Evolutionary conservation across 2,113 vertebrate genomes (phyloP), one percentile per base, ranked within the genome.

Genomic region (Nanorana parkeri): DNA sequence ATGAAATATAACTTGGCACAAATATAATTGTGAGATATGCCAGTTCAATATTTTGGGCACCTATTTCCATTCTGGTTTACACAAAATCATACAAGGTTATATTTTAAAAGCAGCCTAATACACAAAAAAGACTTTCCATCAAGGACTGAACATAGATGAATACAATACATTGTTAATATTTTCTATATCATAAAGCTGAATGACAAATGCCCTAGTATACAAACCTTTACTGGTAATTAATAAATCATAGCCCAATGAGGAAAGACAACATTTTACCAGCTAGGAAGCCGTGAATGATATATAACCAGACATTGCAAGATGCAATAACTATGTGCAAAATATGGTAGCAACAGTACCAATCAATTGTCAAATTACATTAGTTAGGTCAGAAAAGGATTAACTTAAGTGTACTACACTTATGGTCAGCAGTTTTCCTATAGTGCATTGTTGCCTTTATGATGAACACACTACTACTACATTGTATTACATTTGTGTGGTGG

Each of bases 241-340:
- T 56, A 32, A 78, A 78, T 78, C 66, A 69, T 51, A 80, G 51
- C 60, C 69, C 20, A 58, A 69, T 24, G n/a, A 17, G 77, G 64
- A 61, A 60, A 60, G 29, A 47, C 24, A 54, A 68, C 69, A 61
- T 68, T 17, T 55, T 24, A 61, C 41, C 41, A 41, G 41, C 41
- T 41, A 10, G 8, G 41, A 6, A 69, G 4, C 17, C 32, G 69
- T 69, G 66, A 80, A 80, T 80, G 69, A 80, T 69, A 80, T 36
- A 80, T 80, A 19, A 23, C 60, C 64, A 67, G n/a, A n/a, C n/a
- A n/a, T n/a, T 36, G 32, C 32, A 36, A 36, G 6, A 6, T 4
- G 32, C 32, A 36, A 36, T 36, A 6, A 6, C 32, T 36, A 36
- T 36, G 32, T 6, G 32, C 32, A 36, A 36, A 36, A 6, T 4